Evolutionary conservation across 2,888 invertebrate species (phyloP), one percentile per base, ranked within the genome.

Genomic region (Heteropelma amictum): DNA sequence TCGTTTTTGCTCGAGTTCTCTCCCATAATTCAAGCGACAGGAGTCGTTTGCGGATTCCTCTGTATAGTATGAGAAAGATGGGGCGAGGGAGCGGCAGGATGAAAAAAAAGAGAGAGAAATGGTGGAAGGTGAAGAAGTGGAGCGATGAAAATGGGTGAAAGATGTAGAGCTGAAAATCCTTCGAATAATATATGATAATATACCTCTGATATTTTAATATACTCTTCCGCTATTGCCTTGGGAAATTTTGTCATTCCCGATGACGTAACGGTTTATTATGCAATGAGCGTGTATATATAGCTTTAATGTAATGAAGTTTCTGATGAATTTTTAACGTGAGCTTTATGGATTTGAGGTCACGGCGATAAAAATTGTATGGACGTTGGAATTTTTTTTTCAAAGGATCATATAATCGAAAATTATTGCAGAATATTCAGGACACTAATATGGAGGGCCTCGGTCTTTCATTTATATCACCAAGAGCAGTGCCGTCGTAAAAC

Each of bases 161-260:
- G 8, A 19, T 35, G 42, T 38, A 38, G 26, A 12, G 45, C 45
- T 45, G 45, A 58, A 68, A 58, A 58, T 68, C 38, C 30, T 47
- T n/a, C 47, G 65, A 70, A 65, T 65, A 65, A 74, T 65, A 54
- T 54, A 70, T 60, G 69, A 70, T 74, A 65, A 74, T 74, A 70
- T 54, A 70, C 47, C 54, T 54, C 54, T 56, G 70, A 65, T 75
- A 56, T 70, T 73, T 73, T 68, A 75, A 70, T 74, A 74, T 74
- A 74, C 63, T 49, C 49, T 35, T 17, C 12, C 30, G 53, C 14
- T 26, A 53, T 35, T 61, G 40, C 60, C 26, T n/a, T 21, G 35
- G 17, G 38, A 49, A 61, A 56, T 42, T 65, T 8, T 51, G 1
- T 30, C 49, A 33, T 42, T 6, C 14, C 8, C 40, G 42, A 58